Base-by-base conservation (phyloP, 2,888 invertebrate genomes). In the Schizaphis graminum region DNA sequence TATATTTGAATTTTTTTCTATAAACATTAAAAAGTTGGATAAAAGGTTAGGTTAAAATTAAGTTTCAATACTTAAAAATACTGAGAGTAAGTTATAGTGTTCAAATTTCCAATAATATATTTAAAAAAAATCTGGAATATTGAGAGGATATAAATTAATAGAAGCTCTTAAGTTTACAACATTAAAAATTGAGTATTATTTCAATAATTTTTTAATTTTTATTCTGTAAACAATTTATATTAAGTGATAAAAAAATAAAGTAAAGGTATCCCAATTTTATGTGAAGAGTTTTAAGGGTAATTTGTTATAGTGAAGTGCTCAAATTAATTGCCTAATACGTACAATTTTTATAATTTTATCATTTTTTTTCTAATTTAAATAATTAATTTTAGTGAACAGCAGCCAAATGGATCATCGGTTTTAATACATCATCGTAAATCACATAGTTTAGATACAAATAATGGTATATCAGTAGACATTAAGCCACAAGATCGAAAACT, bases 401-500 rank as follows among this genome's bases (percentile, higher is more conserved):
- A 86, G 49, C 57, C 92, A 89, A 94, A 93, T 89, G 92, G 86
- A 67, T 94, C 94, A 53, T 94, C 94, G 13, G 86, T 91, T 85
- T 67, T 94, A 67, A 87, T 94, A 67, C 96, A 97, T 95, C 98
- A 98, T 95, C 97, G 98, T 94, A 98, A 98, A 96, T 98, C 98
- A 28, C 98, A 98, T 95, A 98, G 98, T 24, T 96, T 98, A 67
- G 98, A 98, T 96, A 98, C 98, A 95, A 96, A 97, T 90, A 94
- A 94, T 91, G 86, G 94, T 28, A 67, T 91, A 67, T 90, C 90
- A 67, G 57, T 86, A 61, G 94, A 94, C 57, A 91, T 91, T 95
- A 96, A 96, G 95, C 95, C 96, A 95, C 95, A 96, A 95, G 95
- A 96, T 95, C 96, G 96, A 95, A 96, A 96, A 91, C 96, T 96